Conservation (phyloP, 2,797 vertebrate species). For the Ctenopoma kingsleyae region DNA sequence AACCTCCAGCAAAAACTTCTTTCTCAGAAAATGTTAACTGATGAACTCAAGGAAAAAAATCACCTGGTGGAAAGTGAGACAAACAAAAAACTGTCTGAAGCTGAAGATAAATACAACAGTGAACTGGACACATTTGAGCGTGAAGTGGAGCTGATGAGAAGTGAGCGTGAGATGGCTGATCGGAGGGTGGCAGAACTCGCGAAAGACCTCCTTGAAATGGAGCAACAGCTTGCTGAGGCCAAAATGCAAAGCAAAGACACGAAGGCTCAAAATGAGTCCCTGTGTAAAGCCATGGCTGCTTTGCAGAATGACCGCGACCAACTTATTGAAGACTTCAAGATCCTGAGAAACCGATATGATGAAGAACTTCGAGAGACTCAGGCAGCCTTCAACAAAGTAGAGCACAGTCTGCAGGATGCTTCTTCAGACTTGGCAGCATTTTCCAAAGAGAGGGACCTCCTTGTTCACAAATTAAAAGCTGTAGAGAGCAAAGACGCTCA, state of each 20-base stretch:
- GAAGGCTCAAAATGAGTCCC: constrained; percentile 86
- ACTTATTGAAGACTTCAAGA: constrained; percentile 88
- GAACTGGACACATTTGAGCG: constrained; percentile 61
- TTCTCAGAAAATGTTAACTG: constrained; percentile 47
- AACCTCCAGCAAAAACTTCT: constrained; percentile 80
- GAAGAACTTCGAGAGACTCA: constrained; percentile 82
- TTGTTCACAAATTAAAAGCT: constrained; percentile 64
- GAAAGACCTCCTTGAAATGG: constrained; percentile 63
- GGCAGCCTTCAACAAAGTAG: constrained; percentile 74
- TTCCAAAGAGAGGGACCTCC: constrained; percentile 78
- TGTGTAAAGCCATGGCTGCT: constrained; percentile 89
- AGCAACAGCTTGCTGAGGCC: constrained; percentile 76
- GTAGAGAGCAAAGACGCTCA: constrained; percentile 73
- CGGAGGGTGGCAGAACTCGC: constrained; percentile 74
- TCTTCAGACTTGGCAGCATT: constrained; percentile 74
- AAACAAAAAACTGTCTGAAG: constrained; percentile 63
- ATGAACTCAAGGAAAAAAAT: constrained; percentile 70
- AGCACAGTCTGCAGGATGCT: constrained; percentile 76
- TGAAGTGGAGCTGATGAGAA: constrained; percentile 72
- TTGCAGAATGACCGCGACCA: constrained; percentile 89
- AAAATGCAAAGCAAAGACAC: constrained; percentile 75
- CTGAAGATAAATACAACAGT: constrained; percentile 71
- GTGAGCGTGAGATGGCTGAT: constrained; percentile 72
- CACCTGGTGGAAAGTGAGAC: constrained; percentile 69
- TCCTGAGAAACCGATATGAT: constrained; percentile 82